phyloP scores from a whole-genome alignment of 2,888 invertebrate genomes.

The Zelleria hepariella region DNA sequence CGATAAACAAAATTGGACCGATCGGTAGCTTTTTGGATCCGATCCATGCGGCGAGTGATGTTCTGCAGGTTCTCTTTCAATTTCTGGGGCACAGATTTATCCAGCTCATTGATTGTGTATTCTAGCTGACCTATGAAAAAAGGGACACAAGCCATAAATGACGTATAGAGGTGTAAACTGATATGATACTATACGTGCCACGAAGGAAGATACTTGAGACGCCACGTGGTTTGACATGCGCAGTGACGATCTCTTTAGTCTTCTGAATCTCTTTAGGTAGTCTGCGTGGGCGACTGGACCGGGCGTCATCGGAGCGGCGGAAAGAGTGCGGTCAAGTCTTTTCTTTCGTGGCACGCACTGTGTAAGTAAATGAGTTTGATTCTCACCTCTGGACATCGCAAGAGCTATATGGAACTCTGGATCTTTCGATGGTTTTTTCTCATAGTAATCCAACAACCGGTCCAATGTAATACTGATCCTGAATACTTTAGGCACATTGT shows the following conservation, averaged over 20 bases:
- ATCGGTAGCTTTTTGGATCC: constrained; percentile 45
- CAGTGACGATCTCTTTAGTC: no score
- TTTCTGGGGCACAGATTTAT: constrained; percentile 52
- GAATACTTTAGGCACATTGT: constrained; percentile 63
- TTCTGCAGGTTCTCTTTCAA: constrained; percentile 56
- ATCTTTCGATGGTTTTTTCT: constrained; percentile 61
- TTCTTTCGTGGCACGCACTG: no score
- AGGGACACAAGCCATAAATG: no score
- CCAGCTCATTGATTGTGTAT: constrained; percentile 59
- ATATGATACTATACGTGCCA: no score
- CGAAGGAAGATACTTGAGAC: no score
- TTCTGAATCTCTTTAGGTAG: no score
- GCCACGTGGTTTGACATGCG: no score
- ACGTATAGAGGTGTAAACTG: no score
- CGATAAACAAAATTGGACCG: constrained; percentile 39
- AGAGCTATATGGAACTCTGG: constrained; percentile 60
- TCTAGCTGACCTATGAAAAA: constrained; percentile 34
- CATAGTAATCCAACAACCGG: constrained; percentile 53
- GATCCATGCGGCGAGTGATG: constrained; percentile 54
- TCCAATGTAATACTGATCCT: constrained; percentile 57
- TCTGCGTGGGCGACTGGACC: neutral
- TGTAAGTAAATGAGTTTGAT: neutral
- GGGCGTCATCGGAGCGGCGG: no score
- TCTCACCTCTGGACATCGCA: constrained; percentile 52
- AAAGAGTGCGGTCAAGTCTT: no score